phyloP scores from a whole-genome alignment of 2,888 invertebrate genomes.

The Glyphotaelius pellucidus region DNA sequence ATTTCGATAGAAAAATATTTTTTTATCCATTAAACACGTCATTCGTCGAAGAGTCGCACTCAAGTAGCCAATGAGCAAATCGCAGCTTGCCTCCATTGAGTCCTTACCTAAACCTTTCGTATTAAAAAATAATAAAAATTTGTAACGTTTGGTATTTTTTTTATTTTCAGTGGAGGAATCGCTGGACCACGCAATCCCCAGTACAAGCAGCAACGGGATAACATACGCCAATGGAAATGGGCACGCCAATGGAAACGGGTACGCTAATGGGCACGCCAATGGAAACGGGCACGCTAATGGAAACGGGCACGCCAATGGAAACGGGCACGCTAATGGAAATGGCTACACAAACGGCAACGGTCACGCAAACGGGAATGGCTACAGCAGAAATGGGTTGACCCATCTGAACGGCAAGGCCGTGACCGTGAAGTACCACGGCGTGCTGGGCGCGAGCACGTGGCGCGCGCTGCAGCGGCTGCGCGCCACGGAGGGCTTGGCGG shows the following conservation, averaged over 20 bases:
- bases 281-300: slow-evolving; percentile 51
- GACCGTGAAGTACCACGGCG: slow-evolving; percentile 35
- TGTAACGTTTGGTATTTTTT: not conserved
- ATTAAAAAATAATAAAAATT: too few relatives aligned
- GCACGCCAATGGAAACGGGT: slow-evolving; percentile 48
- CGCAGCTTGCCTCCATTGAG: too few relatives aligned
- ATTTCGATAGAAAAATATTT: too few relatives aligned
- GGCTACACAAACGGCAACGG: slow-evolving; percentile 19
- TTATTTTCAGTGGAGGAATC: slow-evolving; percentile 54
- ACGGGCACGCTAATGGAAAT: slow-evolving; percentile 50
- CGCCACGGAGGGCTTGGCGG: slow-evolving; percentile 80
- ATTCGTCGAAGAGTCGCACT: too few relatives aligned
- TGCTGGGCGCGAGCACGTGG: slow-evolving; percentile 50
- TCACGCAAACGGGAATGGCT: slow-evolving; percentile 12
- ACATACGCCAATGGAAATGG: slow-evolving; percentile 33
- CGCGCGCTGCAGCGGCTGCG: slow-evolving; percentile 76
- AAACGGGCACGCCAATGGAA: slow-evolving; percentile 42
- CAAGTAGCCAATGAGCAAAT: too few relatives aligned
- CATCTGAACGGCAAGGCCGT: not conserved
- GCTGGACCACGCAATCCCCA: slow-evolving; percentile 47
- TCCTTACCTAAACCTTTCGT: too few relatives aligned
- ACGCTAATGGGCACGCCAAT: slow-evolving; percentile 38
- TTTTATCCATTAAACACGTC: too few relatives aligned
- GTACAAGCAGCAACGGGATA: slow-evolving; percentile 42
- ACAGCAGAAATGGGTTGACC: not conserved